Evolutionary conservation across 2,797 vertebrate genomes (phyloP).

Genomic region (Tinamus major): DNA sequence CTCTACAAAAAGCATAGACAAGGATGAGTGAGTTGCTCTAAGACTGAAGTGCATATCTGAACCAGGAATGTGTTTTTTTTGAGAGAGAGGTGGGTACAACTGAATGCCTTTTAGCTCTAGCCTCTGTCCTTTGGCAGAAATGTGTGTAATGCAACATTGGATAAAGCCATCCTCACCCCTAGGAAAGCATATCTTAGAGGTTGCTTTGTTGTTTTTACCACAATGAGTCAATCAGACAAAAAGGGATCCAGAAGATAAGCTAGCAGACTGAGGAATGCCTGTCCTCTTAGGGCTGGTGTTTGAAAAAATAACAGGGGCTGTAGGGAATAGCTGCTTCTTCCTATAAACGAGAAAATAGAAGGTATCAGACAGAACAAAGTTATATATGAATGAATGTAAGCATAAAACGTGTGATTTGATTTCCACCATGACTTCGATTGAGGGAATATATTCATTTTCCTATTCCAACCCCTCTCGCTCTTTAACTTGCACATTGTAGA

Average conservation of each 20-base stretch:
- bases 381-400: constrained; percentile 3
- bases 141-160: background rate
- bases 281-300: background rate
- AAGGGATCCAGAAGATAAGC: background rate
- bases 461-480: background rate
- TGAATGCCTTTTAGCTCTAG: background rate
- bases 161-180: background rate
- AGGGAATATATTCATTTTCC: background rate
- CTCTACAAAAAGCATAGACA: background rate
- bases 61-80: background rate
- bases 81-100: background rate
- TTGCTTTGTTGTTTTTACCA: background rate
- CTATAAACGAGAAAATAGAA: background rate
- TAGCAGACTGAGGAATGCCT: background rate
- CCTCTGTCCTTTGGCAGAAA: background rate
- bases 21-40: background rate
- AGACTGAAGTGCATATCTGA: background rate
- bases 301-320: background rate
- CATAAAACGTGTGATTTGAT: background rate
- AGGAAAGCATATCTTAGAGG: background rate
- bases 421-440: background rate
- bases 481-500: background rate
- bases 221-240: background rate
- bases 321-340: background rate
- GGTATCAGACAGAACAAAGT: background rate